Conservation (phyloP, 1,140 invertebrate species). For the Lethocerus indicus region DNA sequence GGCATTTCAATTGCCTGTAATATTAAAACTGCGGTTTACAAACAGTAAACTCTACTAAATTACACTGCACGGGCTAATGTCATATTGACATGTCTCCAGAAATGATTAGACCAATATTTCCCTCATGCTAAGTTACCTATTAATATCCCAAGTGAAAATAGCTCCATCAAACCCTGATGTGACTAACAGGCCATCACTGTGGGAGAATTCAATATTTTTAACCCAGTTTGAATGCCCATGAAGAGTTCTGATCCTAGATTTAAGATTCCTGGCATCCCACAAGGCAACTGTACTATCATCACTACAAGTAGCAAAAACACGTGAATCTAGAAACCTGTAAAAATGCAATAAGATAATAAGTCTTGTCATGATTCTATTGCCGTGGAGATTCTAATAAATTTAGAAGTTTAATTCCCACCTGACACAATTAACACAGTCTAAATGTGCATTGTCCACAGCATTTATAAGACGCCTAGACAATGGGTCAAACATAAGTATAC, state of each 20-base stretch:
- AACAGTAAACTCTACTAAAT: no score
- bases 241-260: conserved; percentile 53
- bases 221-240: conserved; percentile 89
- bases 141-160: conserved; percentile 90
- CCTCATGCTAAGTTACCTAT: no score
- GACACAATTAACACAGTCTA: conserved; percentile 84
- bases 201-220: conserved; percentile 88
- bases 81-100: no score
- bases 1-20: not conserved
- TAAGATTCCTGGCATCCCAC: conserved; percentile 79
- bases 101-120: no score
- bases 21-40: no score
- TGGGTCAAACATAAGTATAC: conserved; percentile 77
- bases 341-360: conserved; percentile 2
- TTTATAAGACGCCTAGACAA: conserved; percentile 56
- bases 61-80: no score
- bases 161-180: conserved; percentile 87
- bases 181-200: conserved; percentile 66
- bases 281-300: conserved; percentile 83
- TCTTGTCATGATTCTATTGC: no score
- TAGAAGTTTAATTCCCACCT: conserved; percentile 41
- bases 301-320: conserved; percentile 82
- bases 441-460: conserved; percentile 64
- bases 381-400: no score
- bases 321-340: conserved; percentile 66